Percentiles rank a stretch among this genome's conserved stretches.
These are phyloP conservation scores for Melipona beecheii DNA, from an alignment of 2,888 invertebrate species.

Conservation along the genomic window DNA sequence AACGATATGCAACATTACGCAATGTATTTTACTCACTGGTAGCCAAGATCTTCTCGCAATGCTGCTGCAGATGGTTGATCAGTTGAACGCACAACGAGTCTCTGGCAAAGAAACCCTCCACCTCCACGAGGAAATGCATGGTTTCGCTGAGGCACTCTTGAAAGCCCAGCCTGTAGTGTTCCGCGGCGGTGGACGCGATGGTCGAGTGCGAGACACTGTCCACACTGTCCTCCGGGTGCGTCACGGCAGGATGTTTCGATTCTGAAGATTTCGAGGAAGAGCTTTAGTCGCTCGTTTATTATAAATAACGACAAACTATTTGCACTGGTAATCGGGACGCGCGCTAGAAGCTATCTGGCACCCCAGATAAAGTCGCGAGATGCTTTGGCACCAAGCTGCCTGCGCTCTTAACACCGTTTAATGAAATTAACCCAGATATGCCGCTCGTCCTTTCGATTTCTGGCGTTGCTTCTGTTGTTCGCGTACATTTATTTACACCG, in stretches of 20 bases:
- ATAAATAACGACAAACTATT: background rate
- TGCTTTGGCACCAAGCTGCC: no score
- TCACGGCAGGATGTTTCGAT: constrained; percentile 74
- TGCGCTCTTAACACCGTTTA: background rate
- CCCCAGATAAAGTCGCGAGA: no score
- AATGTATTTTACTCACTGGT: constrained; percentile 79
- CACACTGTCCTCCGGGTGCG: constrained; percentile 81
- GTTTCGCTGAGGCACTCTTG: constrained; percentile 96
- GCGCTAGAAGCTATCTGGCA: background rate
- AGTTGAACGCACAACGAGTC: constrained; percentile 93
- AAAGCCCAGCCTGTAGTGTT: constrained; percentile 92
- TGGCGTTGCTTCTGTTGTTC: no score
- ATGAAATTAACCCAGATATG: background rate
- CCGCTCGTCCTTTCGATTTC: no score
- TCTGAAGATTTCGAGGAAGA: constrained; percentile 63
- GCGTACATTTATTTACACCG: no score
- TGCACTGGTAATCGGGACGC: background rate
- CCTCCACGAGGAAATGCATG: constrained; percentile 94
- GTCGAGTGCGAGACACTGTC: constrained; percentile 80
- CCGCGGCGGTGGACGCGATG: constrained; percentile 78
- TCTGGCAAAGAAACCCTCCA: constrained; percentile 91
- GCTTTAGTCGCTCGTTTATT: background rate
- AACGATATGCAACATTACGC: no score
- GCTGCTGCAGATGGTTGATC: constrained; percentile 92
- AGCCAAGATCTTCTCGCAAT: constrained; percentile 88